Evolutionary conservation across 2,797 vertebrate genomes (phyloP), one percentile per base, ranked within the genome.

Genomic region (Schizopygopsis pylzovi): DNA sequence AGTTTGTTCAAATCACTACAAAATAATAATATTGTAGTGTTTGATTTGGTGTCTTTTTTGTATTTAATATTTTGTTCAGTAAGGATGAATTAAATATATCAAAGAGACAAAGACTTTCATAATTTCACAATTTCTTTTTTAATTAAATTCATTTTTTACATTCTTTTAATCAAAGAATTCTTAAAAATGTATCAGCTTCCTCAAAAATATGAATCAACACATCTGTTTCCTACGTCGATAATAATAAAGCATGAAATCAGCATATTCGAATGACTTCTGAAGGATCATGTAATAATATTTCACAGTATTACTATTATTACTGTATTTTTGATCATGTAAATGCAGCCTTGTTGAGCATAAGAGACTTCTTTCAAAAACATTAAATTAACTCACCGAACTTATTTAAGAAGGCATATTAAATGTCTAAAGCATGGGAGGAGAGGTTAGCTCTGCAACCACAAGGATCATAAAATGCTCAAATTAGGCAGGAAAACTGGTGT

Each of bases 391-490:
- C 41, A 25, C 54, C 54, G 10, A 79, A 79, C 22, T 43, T 61
- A 63, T n/a, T 16, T 59, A 59, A 72, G 11, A 54, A 52, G 6
- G 3, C 33, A 37, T 83, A 83, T 75, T 63, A 75, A 28, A 75
- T 75, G 63, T 83, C 81, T 75, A 61, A 82, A 43, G 41, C 25
- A 73, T n/a, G 52, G n/a, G 81, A 82, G 68, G 25, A 25, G 52
- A 73, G n/a, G 39, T 61, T 72, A 41, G 39, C 61, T 47, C 68
- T 82, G 52, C 1, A 61, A 73, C 54, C 28, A 67, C 82, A 83
- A 65, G 12, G 15, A 49, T 76, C 22, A 47, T 54, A 84, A 77
- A 54, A 77, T 3, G 22, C 47, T 67, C 12, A 67, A 43, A 77
- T 41, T 67, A 67, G 33, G 45, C 20, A 39, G 41, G 4, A 49